A percentile compares a stretch with the other conserved stretches of the same genome.
These are phyloP conservation scores for Lasioglossum oenotherae DNA, from an alignment of 2,888 invertebrate species.

Conservation along the genomic window DNA sequence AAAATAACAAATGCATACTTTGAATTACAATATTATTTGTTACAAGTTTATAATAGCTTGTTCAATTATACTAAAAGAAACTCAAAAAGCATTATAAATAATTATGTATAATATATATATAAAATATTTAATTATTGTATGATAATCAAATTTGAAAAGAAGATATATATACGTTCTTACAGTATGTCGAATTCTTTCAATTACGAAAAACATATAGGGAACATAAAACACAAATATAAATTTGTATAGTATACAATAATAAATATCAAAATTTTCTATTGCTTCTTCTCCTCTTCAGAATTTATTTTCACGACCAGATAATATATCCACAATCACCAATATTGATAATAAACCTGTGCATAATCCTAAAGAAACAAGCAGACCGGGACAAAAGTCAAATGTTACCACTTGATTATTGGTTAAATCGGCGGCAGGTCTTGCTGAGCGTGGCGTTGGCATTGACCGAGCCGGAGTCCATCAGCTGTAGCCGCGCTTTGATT, in stretches of 20 bases:
- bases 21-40: neutral
- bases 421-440: constrained; percentile 29
- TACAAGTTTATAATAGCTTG: neutral
- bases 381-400: constrained; percentile 72
- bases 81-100: neutral
- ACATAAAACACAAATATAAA: constrained; percentile 30
- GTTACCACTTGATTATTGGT: constrained; percentile 52
- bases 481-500: too few species aligned
- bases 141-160: neutral
- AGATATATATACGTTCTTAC: neutral
- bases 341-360: constrained; percentile 69
- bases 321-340: constrained; percentile 77
- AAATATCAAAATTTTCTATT: constrained; percentile 77
- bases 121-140: neutral
- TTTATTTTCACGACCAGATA: constrained; percentile 69
- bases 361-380: constrained; percentile 70
- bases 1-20: neutral
- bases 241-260: constrained; percentile 38
- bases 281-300: constrained; percentile 65
- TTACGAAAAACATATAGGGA: constrained; percentile 1
- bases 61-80: neutral
- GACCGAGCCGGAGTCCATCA: too few species aligned
- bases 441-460: too few species aligned
- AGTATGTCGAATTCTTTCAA: constrained; percentile 5
- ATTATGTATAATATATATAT: neutral